These are phyloP conservation scores for Drosophila sechellia DNA, from an alignment of 1,140 invertebrate species.

Conservation along the genomic window DNA sequence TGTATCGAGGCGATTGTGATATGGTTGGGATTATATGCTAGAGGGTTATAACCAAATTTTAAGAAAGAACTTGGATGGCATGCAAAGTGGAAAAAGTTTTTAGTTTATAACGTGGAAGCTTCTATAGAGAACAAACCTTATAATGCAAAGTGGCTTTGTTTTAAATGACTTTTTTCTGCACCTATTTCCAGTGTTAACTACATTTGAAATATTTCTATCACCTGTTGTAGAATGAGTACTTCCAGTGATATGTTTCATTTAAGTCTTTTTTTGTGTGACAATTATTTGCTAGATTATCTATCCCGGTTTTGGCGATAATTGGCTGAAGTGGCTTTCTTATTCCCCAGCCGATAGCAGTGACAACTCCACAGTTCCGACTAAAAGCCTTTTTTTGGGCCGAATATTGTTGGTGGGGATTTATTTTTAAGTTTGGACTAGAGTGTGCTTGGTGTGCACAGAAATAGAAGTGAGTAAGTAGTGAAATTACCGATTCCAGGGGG, in stretches of 20 bases:
- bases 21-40: neutral
- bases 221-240: too few species aligned
- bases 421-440: conserved; percentile 17
- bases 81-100: too few species aligned
- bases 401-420: conserved; percentile 11
- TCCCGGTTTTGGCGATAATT: conserved; percentile 18
- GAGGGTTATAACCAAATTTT: too few species aligned
- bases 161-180: too few species aligned
- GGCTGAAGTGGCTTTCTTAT: conserved; percentile 20
- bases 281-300: conserved; percentile 31
- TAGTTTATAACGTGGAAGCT: too few species aligned
- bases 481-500: conserved; percentile 15
- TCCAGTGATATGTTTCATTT: too few species aligned
- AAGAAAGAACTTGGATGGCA: too few species aligned
- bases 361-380: conserved; percentile 22
- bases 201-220: too few species aligned
- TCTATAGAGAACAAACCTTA: too few species aligned
- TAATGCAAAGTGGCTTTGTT: too few species aligned
- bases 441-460: conserved; percentile 12
- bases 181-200: too few species aligned
- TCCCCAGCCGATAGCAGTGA: conserved; percentile 24
- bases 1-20: neutral
- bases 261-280: neutral
- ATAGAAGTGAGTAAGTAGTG: conserved; percentile 28
- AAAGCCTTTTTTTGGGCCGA: conserved; percentile 10